Percentiles rank a stretch among this genome's conserved stretches.
Conservation (phyloP, 2,888 invertebrate species). For the Agrotis ipsilon region DNA sequence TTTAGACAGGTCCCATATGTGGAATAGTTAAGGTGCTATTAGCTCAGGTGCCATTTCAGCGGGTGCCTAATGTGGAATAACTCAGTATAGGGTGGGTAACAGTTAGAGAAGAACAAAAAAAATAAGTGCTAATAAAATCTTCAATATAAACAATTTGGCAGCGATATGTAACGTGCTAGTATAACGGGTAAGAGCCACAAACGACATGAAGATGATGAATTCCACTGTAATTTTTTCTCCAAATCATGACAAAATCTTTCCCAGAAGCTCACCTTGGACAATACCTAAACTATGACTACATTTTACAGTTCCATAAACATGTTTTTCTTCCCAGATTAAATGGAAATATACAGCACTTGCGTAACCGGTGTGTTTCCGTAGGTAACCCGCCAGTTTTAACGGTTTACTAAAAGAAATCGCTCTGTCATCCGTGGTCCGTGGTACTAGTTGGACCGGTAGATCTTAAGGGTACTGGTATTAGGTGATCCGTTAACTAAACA, state of each 20-base stretch:
- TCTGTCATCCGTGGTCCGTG: conserved; percentile 62
- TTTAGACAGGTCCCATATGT: no score
- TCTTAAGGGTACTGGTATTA: conserved; percentile 51
- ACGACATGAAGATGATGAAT: background rate
- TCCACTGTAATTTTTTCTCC: background rate
- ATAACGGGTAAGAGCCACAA: background rate
- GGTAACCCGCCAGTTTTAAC: conserved; percentile 60
- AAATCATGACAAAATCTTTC: conserved; percentile 2
- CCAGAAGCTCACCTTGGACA: conserved; percentile 18
- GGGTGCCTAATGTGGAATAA: no score
- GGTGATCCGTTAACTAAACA: conserved; percentile 60
- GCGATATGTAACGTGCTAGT: no score
- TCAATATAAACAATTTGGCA: no score
- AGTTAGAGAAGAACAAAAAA: no score
- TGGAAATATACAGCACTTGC: conserved; percentile 55
- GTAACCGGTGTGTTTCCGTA: conserved; percentile 65
- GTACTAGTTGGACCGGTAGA: conserved; percentile 57
- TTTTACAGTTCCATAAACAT: conserved; percentile 59
- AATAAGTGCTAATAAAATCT: no score
- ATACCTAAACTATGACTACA: conserved; percentile 15
- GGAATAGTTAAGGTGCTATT: no score
- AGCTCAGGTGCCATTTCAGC: no score
- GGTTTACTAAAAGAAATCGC: conserved; percentile 66
- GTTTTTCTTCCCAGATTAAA: conserved; percentile 59
- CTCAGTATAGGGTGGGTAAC: no score